Evolutionary conservation across 1,140 invertebrate genomes (phyloP).

Genomic region (Phocides pigmalion): DNA sequence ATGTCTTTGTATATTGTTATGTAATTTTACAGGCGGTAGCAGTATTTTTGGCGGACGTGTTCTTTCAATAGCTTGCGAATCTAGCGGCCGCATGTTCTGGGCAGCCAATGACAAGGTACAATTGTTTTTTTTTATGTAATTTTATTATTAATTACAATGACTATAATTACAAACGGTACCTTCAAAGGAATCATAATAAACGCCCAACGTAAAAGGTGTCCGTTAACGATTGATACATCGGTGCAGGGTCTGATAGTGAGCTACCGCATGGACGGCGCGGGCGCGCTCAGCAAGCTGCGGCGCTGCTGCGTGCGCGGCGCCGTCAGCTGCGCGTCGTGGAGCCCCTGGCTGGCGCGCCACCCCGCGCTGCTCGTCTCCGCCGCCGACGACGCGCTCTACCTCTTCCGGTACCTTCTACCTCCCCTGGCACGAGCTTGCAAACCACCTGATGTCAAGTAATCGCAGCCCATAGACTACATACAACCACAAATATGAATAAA

Average conservation of each 20-base stretch:
- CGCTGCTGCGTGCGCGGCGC: slow-evolving; percentile 86
- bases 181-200: too few species aligned
- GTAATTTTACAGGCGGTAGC: slow-evolving; percentile 84
- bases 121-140: too few species aligned
- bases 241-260: slow-evolving; percentile 88
- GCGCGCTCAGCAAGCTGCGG: slow-evolving; percentile 89
- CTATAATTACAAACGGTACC: too few species aligned
- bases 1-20: too few species aligned
- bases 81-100: slow-evolving; percentile 92
- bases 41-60: slow-evolving; percentile 91
- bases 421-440: too few species aligned
- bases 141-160: too few species aligned
- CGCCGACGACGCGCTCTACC: slow-evolving; percentile 89
- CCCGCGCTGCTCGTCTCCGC: slow-evolving; percentile 92
- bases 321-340: slow-evolving; percentile 91
- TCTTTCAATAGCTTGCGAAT: slow-evolving; percentile 90
- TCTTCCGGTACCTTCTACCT: slow-evolving; percentile 87
- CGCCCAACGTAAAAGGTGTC: too few species aligned
- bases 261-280: slow-evolving; percentile 88
- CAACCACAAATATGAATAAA: too few species aligned
- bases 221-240: too few species aligned
- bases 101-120: slow-evolving; percentile 91
- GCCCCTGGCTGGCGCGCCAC: slow-evolving; percentile 93
- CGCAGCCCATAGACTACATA: too few species aligned
- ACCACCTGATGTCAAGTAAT: too few species aligned